Evolutionary conservation across 2,797 vertebrate species (phyloP).

Genomic region (Cheirogaleus major): DNA sequence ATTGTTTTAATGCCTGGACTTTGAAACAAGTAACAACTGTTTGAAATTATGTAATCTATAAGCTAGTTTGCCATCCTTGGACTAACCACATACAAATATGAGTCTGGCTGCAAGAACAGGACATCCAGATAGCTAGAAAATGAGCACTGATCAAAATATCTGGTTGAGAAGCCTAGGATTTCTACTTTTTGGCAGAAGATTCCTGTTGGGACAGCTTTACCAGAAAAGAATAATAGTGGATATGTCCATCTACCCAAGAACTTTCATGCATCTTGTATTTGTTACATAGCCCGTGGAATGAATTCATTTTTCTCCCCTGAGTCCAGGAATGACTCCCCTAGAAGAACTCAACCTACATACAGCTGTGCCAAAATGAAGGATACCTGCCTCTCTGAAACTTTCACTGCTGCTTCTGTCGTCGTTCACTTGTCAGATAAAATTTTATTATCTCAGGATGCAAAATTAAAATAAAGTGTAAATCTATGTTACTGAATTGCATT

Average conservation of each 20-base stretch:
- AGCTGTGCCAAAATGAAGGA: conserved; percentile 80
- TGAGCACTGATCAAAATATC: conserved; percentile 49
- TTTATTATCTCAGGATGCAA: conserved; percentile 80
- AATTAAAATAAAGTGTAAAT: conserved; percentile 78
- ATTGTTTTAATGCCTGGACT: conserved; percentile 60
- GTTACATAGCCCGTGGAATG: conserved; percentile 72
- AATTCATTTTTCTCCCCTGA: conserved; percentile 64
- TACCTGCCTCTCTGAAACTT: conserved; percentile 70
- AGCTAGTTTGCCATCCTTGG: conserved; percentile 57
- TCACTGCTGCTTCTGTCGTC: conserved; percentile 78
- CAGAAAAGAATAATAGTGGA: conserved; percentile 59
- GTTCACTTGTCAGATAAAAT: conserved; percentile 76
- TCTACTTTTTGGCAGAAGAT: conserved; percentile 57
- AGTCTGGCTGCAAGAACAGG: conserved; percentile 52
- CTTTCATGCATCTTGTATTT: conserved; percentile 69
- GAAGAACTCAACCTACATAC: conserved; percentile 70
- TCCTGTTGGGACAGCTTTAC: conserved; percentile 62
- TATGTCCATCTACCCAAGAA: conserved; percentile 60
- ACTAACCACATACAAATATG: conserved; percentile 50
- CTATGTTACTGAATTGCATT: conserved; percentile 54
- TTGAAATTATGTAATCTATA: conserved; percentile 65
- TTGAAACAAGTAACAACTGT: conserved; percentile 61
- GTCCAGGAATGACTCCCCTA: conserved; percentile 49
- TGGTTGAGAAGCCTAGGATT: conserved; percentile 35
- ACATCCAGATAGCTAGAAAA: conserved; percentile 53